Base-by-base conservation (phyloP, 2,888 invertebrate species). In the Ariolimax columbianus region DNA sequence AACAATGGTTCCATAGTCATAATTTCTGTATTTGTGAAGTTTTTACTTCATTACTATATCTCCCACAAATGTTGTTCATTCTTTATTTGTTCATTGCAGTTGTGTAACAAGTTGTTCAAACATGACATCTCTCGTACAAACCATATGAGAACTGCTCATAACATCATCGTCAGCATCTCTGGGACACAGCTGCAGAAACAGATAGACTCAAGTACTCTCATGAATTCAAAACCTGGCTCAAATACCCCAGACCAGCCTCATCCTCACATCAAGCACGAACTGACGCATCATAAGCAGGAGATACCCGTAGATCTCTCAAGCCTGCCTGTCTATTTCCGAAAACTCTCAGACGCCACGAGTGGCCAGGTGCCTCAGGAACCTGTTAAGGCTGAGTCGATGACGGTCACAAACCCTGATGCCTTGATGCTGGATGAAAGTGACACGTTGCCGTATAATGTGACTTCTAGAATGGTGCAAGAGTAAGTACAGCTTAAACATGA, bases 131-230 rank as follows among this genome's bases (percentile, higher is more conserved):
- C 81, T 47, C 63, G 77, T 11, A 70, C 72, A 19, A 82, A 82
- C 63, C 85, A 85, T 78, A 85, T 59, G 36, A 82, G 82, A n/a
- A 82, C 81, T 33, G 82, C 85, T 36, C 85, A 85, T 63, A 77
- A 77, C 72, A 85, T 85, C 47, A 66, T 82, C 59, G 11, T 85
- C 68, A 80, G 40, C 43, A 36, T 40, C 70, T 55, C 68, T 30
- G 73, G 40, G 17, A 78, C 77, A 66, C 63, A 72, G 7, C 30
- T 55, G 36, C 51, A 68, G 30, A 51, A 51, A 47, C 77, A 66
- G 26, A 2, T 51, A 19, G 70, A 40, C 33, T 19, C 66, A 0
- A 30, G 38, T 47, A 51, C 75, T 2, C 59, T 47, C 4, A 43
- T 68, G 30, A 77, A 83, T 38, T 59, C 40, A 43, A 83, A 83